Percentiles rank a stretch among this genome's conserved stretches.
phyloP scores from a whole-genome alignment of 2,888 invertebrate genomes.

The Syrphus vitripennis region DNA sequence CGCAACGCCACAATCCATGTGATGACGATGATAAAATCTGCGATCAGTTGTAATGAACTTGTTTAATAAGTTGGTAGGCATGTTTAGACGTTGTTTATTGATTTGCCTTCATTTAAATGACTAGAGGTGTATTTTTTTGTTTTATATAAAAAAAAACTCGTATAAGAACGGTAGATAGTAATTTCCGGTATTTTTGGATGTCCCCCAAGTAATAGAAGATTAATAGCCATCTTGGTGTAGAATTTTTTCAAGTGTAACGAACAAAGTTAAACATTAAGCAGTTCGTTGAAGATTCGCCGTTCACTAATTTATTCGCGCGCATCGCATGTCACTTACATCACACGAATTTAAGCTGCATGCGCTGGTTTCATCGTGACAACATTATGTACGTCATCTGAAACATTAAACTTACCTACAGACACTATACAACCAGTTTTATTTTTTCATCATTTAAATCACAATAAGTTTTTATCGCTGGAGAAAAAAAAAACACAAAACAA shows the following conservation, averaged over 20 bases:
- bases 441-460: neutral
- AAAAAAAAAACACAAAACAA: too few relatives aligned
- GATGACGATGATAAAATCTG: conserved; percentile 20
- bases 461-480: conserved; percentile 10
- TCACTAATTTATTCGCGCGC: conserved; percentile 39
- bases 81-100: conserved; percentile 49
- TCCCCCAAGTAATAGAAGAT: neutral
- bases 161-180: conserved; percentile 1
- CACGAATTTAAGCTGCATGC: conserved; percentile 1
- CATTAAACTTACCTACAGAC: conserved; percentile 35
- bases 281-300: conserved; percentile 34
- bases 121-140: neutral
- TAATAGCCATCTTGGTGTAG: conserved; percentile 23
- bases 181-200: conserved; percentile 9
- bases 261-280: conserved; percentile 14
- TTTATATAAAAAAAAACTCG: conserved; percentile 36
- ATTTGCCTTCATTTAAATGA: conserved; percentile 49
- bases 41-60: conserved; percentile 63
- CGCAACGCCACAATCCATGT: neutral
- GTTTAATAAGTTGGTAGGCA: conserved; percentile 56
- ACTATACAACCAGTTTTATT: neutral
- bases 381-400: conserved; percentile 43
- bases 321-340: conserved; percentile 55
- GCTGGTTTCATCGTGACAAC: conserved; percentile 8
- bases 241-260: neutral